Conservation (phyloP, 2,113 vertebrate genomes). For the Halcyon senegalensis region DNA sequence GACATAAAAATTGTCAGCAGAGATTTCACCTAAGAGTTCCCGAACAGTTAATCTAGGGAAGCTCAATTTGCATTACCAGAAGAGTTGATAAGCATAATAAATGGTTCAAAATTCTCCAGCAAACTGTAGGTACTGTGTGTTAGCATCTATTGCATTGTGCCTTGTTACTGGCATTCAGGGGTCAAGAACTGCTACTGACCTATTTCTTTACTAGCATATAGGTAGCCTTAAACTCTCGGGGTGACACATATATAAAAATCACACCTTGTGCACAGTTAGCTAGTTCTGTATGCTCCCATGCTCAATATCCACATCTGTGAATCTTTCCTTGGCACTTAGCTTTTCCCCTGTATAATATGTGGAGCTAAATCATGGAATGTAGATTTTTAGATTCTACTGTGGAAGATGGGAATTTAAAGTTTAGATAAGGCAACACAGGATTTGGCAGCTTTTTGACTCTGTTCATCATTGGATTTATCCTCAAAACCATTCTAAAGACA, state of each 20-base stretch:
- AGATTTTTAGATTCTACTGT: not conserved
- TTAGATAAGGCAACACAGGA: not conserved
- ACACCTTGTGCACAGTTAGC: not conserved
- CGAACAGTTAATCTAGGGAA: not conserved
- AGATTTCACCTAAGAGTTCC: not conserved
- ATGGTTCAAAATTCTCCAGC: not conserved
- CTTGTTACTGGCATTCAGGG: not conserved
- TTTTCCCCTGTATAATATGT: not conserved
- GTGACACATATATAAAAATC: not conserved
- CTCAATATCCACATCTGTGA: not conserved
- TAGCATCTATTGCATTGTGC: not conserved
- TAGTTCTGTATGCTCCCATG: not conserved
- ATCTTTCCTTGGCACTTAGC: not conserved
- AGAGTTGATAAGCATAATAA: not conserved
- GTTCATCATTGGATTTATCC: not conserved
- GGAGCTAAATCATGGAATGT: not conserved
- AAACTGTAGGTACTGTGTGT: not conserved
- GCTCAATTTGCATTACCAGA: not conserved
- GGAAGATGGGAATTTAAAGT: not conserved
- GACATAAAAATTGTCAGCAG: not conserved
- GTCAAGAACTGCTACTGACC: not conserved
- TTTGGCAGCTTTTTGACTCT: not conserved
- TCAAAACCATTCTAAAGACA: not conserved
- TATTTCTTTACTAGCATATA: not conserved
- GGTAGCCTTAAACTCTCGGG: not conserved